These are phyloP conservation scores for Dysmachus trigonus DNA, from an alignment of 2,888 invertebrate genomes.

Conservation along the genomic window DNA sequence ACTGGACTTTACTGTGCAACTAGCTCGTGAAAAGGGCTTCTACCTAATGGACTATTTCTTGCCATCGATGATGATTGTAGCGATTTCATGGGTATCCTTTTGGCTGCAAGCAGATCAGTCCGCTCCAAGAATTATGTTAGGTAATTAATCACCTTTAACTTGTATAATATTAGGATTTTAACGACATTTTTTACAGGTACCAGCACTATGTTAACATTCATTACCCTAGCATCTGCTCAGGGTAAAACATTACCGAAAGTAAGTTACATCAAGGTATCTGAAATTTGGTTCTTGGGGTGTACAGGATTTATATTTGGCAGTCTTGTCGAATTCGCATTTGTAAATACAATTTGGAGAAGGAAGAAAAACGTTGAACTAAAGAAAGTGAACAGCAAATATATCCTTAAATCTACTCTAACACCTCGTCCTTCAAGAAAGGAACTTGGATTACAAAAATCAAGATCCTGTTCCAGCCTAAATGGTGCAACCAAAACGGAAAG, in stretches of 20 bases:
- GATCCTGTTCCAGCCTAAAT: conserved; percentile 78
- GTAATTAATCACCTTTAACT: conserved; percentile 60
- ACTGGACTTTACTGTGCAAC: conserved; percentile 79
- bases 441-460: conserved; percentile 73
- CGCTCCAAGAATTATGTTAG: conserved; percentile 82
- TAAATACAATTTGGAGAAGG: conserved; percentile 87
- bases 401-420: conserved; percentile 83
- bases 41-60: conserved; percentile 90
- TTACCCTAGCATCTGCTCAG: conserved; percentile 85
- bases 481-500: conserved; percentile 57
- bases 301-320: conserved; percentile 86
- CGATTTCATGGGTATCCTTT: conserved; percentile 89
- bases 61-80: conserved; percentile 86
- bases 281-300: conserved; percentile 89
- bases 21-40: conserved; percentile 84
- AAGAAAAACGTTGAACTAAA: conserved; percentile 67
- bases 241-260: conserved; percentile 88
- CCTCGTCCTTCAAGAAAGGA: conserved; percentile 79
- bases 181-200: conserved; percentile 67
- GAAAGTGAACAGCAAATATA: conserved; percentile 78
- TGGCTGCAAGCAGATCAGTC: conserved; percentile 89
- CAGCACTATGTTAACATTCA: conserved; percentile 87
- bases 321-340: conserved; percentile 87
- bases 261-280: conserved; percentile 88
- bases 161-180: background rate